Base-by-base conservation (phyloP, 1,140 invertebrate species). In the Temnothorax curvispinosus region DNA sequence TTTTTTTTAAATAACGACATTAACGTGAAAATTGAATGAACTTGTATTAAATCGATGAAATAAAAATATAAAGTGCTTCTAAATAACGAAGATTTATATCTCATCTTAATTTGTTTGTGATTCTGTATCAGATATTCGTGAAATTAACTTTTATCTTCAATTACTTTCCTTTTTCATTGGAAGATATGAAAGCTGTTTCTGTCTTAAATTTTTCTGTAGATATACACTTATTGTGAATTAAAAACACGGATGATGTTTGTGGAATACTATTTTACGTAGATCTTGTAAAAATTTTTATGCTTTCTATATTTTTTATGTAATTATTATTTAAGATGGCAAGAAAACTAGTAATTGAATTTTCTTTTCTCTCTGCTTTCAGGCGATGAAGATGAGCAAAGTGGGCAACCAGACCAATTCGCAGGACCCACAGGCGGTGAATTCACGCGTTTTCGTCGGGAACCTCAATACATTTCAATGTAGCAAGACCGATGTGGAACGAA, bases 381-480 rank as follows among this genome's bases (percentile, higher is more conserved):
- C 93, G 86, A 96, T 97, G 97, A 97, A 97, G 96, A 97, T 97
- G 97, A 97, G 97, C 96, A 98, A 97, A 96, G 97, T 98, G 89
- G 98, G 98, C 89, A 98, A 98, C 95, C 97, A 98, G 94, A 98
- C 98, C 90, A 98, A 98, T 95, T 97, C 97, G 85, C 97, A 98
- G 94, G 98, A 98, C 96, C 98, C 98, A 86, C 97, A 98, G 92
- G 98, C 98, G 56, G 97, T 98, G 91, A 98, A 98, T 95, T 98
- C 97, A 89, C 96, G 98, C 75, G 97, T 98, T 87, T 98, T 98
- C 95, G 98, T 98, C 75, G 98, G 98, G 88, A 98, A 98, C 96
- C 96, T 98, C 92, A 98, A 98, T 96, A 98, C 98, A 91, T 98
- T 98, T 96, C 97, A 98, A 93, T 97, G 98, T 93, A 97, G 97